Evolutionary conservation across 2,113 vertebrate genomes (phyloP).

Genomic region (Nothobranchius furzeri): DNA sequence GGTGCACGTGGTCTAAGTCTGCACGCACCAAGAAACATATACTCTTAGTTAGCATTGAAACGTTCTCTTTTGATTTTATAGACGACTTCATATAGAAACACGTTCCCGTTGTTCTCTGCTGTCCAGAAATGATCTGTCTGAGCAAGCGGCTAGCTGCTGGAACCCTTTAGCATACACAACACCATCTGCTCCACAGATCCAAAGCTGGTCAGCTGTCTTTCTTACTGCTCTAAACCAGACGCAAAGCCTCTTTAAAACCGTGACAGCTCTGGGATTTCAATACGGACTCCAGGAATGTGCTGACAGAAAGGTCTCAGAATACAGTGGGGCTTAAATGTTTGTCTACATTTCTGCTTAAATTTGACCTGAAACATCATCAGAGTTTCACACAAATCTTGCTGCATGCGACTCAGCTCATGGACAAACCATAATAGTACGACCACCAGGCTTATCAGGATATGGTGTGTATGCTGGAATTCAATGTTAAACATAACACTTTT

Average conservation of each 20-base stretch:
- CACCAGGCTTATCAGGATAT: no score
- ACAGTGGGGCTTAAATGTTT: no score
- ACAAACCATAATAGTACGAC: no score
- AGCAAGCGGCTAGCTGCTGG: conserved; percentile 24
- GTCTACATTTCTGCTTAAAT: no score
- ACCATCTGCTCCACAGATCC: conserved; percentile 32
- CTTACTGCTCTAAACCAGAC: conserved; percentile 23
- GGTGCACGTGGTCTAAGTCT: neutral
- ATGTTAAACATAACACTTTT: no score
- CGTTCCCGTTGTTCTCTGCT: conserved; percentile 38
- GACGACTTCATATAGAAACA: conserved; percentile 23
- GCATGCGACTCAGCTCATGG: no score
- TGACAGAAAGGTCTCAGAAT: neutral
- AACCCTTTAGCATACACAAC: conserved; percentile 35
- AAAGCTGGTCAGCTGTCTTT: conserved; percentile 34
- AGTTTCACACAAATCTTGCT: no score
- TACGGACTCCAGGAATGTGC: neutral
- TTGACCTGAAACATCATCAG: no score
- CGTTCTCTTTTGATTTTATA: neutral
- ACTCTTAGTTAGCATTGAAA: neutral
- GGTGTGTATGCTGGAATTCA: no score
- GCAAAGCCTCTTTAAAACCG: conserved; percentile 17
- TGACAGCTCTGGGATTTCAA: conserved; percentile 20
- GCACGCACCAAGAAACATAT: conserved; percentile 3
- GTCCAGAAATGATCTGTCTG: conserved; percentile 30